These are phyloP conservation scores for Eonycteris spelaea DNA, from an alignment of 2,113 vertebrate genomes.

Conservation along the genomic window DNA sequence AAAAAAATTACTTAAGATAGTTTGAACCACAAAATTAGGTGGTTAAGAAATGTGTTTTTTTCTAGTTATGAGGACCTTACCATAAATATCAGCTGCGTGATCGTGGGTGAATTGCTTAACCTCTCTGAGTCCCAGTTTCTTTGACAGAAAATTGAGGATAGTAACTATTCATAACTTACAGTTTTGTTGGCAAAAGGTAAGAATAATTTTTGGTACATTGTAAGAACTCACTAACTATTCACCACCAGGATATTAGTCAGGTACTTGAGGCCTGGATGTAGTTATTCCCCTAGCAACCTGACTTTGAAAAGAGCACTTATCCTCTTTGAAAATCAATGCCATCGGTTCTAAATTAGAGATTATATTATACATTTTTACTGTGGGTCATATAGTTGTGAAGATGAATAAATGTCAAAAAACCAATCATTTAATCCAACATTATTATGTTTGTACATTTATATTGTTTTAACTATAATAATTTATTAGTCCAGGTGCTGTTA, in stretches of 20 bases:
- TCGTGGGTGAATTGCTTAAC: not conserved
- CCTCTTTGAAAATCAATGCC: not conserved
- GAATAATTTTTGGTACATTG: not conserved
- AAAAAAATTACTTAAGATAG: not conserved
- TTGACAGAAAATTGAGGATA: not conserved
- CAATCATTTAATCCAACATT: not conserved
- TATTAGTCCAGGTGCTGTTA: not conserved
- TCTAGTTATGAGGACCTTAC: not conserved
- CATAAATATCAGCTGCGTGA: not conserved
- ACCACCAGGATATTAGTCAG: not conserved
- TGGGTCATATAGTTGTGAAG: not conserved
- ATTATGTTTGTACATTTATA: not conserved
- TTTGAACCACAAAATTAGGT: not conserved
- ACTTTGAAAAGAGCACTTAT: not conserved
- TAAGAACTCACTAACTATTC: not conserved
- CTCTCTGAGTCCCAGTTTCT: not conserved
- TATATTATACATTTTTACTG: not conserved
- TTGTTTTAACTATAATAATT: not conserved
- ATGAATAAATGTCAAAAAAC: not conserved
- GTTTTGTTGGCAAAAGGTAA: not conserved
- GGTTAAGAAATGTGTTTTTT: not conserved
- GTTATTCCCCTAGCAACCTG: not conserved
- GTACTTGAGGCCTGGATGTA: rapidly evolving
- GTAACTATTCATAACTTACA: not conserved
- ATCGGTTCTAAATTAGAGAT: not conserved